A percentile compares a stretch with the other conserved stretches of the same genome.
Conservation (phyloP, 2,888 invertebrate species). For the Atrina japonica region DNA sequence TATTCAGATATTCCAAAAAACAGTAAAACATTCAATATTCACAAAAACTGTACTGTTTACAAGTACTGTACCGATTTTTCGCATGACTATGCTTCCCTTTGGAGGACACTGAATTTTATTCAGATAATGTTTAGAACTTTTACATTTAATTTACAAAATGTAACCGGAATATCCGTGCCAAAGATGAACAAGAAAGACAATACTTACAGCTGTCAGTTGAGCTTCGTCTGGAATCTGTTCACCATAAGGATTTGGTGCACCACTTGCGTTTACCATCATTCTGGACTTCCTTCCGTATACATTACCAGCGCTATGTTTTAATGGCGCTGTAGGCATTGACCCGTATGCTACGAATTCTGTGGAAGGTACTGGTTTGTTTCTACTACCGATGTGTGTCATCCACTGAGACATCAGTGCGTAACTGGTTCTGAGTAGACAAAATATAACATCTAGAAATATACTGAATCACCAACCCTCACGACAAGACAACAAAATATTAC, state of each 20-base stretch:
- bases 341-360: constrained; percentile 1
- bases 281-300: constrained; percentile 24
- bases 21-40: too few relatives aligned
- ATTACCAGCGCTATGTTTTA: constrained; percentile 27
- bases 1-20: too few relatives aligned
- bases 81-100: too few relatives aligned
- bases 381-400: constrained; percentile 48
- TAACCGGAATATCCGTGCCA: too few relatives aligned
- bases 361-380: constrained; percentile 4
- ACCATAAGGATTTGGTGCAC: constrained; percentile 30
- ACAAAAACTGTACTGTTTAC: too few relatives aligned
- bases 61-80: too few relatives aligned
- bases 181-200: too few relatives aligned
- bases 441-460: background rate
- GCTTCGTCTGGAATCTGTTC: constrained; percentile 23
- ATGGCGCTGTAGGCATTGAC: background rate
- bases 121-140: too few relatives aligned
- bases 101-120: too few relatives aligned
- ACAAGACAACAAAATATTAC: too few relatives aligned
- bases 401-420: constrained; percentile 65
- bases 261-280: constrained; percentile 24
- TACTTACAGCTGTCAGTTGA: constrained; percentile 38
- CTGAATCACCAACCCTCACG: background rate
- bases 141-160: too few relatives aligned
- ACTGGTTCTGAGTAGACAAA: constrained; percentile 52